Conservation (phyloP, 1,140 invertebrate species). For the Drosophila funebris region DNA sequence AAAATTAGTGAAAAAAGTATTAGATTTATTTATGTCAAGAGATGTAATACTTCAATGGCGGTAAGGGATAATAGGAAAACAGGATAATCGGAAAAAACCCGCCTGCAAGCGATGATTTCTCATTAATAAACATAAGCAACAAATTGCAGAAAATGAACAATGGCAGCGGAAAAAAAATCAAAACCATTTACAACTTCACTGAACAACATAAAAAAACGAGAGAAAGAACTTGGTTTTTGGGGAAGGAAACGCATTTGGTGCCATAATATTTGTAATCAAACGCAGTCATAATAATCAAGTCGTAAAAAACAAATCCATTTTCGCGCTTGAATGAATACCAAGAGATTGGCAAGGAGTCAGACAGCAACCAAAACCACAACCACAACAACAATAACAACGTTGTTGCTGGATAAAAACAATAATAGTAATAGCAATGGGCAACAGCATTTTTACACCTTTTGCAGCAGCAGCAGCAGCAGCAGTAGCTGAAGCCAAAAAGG, state of each 20-base stretch:
- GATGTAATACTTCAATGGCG: too few relatives aligned
- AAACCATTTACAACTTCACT: slow-evolving; percentile 64
- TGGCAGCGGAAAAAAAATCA: slow-evolving; percentile 36
- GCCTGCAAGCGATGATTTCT: slow-evolving; percentile 55
- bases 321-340: slow-evolving; percentile 68
- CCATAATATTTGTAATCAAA: slow-evolving; percentile 79
- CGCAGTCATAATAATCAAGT: slow-evolving; percentile 82
- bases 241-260: slow-evolving; percentile 31
- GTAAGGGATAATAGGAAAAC: neutral
- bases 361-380: slow-evolving; percentile 21
- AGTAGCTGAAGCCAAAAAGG: slow-evolving; percentile 30
- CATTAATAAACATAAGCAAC: slow-evolving; percentile 78
- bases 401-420: slow-evolving; percentile 73
- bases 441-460: slow-evolving; percentile 75
- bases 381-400: slow-evolving; percentile 38
- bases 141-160: slow-evolving; percentile 45
- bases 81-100: neutral
- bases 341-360: slow-evolving; percentile 21
- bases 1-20: too few relatives aligned
- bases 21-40: neutral
- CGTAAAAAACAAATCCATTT: slow-evolving; percentile 82
- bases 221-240: slow-evolving; percentile 18
- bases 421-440: slow-evolving; percentile 68
- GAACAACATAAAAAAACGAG: slow-evolving; percentile 45
- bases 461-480: slow-evolving; percentile 30